Evolutionary conservation across 2,113 vertebrate species (phyloP), one percentile per base, ranked within the genome.

Genomic region (Peromyscus maniculatus): DNA sequence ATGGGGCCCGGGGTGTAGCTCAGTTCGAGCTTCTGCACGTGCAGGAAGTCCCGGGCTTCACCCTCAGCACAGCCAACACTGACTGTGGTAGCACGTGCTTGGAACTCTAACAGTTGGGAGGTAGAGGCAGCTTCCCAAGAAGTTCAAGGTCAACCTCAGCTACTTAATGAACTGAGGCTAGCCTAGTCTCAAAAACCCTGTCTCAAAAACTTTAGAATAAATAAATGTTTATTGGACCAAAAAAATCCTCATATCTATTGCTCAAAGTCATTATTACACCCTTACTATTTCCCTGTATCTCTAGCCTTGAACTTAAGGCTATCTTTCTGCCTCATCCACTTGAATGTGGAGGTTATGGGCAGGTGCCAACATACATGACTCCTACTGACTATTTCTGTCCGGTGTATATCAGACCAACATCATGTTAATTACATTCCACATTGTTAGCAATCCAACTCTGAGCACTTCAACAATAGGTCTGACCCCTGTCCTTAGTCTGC

Each of bases 281-380:
- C 83, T n/a, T 87, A 69, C 80, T 28, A 46, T 94, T 46, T 87
- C 33, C 46, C 31, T 5, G 15, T 93, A 52, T 86, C 78, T 95
- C 36, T 94, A 26, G 62, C 13, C 57, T 64, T 84, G 57, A 43
- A 43, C 22, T 84, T 59, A 82, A 12, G 10, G 79, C 55, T n/a
- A n/a, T 59, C 46, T 24, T 62, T 21, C 55, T 39, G n/a, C 26
- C 26, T 66, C 59, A 10, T 46, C 39, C 39, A 46, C 83, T 46
- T 86, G 80, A 86, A 46, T 17, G 16, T 11, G 66, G 83, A 4
- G 26, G 15, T 46, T 66, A 43, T 46, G 31, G 22, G 22, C 57
- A 39, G 36, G 22, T n/a, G 11, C 57, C 57, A 62, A 59, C 24
- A 83, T 22, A 39, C 55, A 36, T 8, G n/a, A 21, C 21, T 59